Conservation (phyloP, 2,888 invertebrate genomes). For the Hemithea aestivaria region DNA sequence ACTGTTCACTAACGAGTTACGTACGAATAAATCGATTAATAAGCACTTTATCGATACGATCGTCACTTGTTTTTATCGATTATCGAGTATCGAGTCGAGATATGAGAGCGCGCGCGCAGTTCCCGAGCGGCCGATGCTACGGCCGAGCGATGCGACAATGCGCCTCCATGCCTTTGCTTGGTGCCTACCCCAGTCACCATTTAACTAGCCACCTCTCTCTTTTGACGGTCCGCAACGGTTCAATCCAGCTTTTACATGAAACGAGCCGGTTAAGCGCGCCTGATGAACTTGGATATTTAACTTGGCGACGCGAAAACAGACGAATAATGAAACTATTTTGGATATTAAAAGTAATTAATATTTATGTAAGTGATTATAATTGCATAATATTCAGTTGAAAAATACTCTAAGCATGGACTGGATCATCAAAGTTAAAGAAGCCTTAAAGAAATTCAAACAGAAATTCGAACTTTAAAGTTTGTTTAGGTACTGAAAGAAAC, state of each 20-base stretch:
- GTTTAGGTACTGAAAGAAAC: no score
- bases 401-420: no score
- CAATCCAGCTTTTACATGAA: slow-evolving; percentile 29
- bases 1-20: slow-evolving; percentile 16
- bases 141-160: slow-evolving; percentile 72
- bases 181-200: slow-evolving; percentile 63
- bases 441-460: no score
- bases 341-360: no score
- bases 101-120: slow-evolving; percentile 52
- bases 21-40: slow-evolving; percentile 15
- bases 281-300: slow-evolving; percentile 13
- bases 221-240: slow-evolving; percentile 57
- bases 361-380: no score
- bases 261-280: slow-evolving; percentile 24
- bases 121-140: slow-evolving; percentile 66
- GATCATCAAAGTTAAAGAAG: no score
- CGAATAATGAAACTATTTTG: not conserved
- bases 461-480: no score
- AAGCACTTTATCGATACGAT: slow-evolving; percentile 15
- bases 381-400: no score
- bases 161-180: slow-evolving; percentile 50
- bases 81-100: slow-evolving; percentile 21
- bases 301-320: slow-evolving; percentile 1
- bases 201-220: slow-evolving; percentile 74
- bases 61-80: slow-evolving; percentile 17